Evolutionary conservation across 2,888 invertebrate genomes (phyloP), one percentile per base, ranked within the genome.

Genomic region (Sphaerolaimus hirsutus): DNA sequence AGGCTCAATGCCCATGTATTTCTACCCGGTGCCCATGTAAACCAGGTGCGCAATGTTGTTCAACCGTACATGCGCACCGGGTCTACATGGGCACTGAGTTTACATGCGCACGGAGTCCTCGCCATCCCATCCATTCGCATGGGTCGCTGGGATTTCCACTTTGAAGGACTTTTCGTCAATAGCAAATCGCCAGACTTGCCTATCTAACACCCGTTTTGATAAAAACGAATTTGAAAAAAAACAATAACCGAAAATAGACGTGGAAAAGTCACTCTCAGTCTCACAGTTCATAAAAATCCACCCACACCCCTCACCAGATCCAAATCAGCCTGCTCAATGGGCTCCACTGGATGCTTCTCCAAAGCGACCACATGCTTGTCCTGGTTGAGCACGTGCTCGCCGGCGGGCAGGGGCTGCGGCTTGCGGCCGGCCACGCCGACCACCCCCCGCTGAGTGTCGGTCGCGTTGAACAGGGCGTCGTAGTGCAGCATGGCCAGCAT

Each of bases 401-500:
- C 45, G 29, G 29, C 12, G 14, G 42, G 21, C 41, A 29, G 17
- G 24, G 40, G 12, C 17, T 21, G 45, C 50, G 40, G 29, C 43
- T 40, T 46, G 40, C 17, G 54, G 2, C 46, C 47, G 26, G 57
- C 58, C 21, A 21, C 14, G 60, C 53, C 54, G 43, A 45, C 63
- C 50, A 47, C 56, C 52, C 60, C 61, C 45, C 62, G 55, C 50
- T 67, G 68, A 2, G 55, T 50, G 1, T 55, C 52, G 2, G 67
- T 62, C 0, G 87, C 83, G 65, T 79, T 79, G 57, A 79, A 74
- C 0, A 82, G 65, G 26, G 80, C 76, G 66, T 93, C 91, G 58
- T 78, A 82, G 57, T 87, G 79, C 54, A 87, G 69, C 86, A 93
- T 87, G 24, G 79, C 78, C 52, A 87, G 74, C 87, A 93, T 91